These are phyloP conservation scores for Odontesthes bonariensis DNA, from an alignment of 2,113 vertebrate genomes.

Conservation along the genomic window DNA sequence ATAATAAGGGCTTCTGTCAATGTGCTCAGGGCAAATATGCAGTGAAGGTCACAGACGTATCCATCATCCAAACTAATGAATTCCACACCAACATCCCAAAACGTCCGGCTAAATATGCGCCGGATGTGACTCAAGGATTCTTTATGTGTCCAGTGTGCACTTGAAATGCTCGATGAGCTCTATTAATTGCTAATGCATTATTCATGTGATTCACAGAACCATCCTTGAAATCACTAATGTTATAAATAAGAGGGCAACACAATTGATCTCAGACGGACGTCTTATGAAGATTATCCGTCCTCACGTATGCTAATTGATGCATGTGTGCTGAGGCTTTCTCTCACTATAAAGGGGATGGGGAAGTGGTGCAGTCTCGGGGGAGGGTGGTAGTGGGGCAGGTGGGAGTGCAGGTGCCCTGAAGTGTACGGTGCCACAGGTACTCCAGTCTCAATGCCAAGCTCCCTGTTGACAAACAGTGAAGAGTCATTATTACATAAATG, in stretches of 20 bases:
- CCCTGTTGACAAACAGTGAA: conserved; percentile 82
- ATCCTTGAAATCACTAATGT: conserved; percentile 73
- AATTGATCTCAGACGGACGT: conserved; percentile 69
- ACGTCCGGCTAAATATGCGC: conserved; percentile 5
- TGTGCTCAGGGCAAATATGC: conserved; percentile 18
- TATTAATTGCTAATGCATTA: conserved; percentile 77
- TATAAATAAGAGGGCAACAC: conserved; percentile 60
- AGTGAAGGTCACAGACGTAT: conserved; percentile 27
- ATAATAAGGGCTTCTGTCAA: background rate
- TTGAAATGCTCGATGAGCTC: conserved; percentile 68
- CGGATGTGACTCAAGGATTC: conserved; percentile 42
- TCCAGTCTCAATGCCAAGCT: conserved; percentile 96
- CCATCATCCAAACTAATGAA: conserved; percentile 18
- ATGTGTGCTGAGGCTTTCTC: conserved; percentile 46
- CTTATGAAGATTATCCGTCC: conserved; percentile 52
- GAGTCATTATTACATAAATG: background rate
- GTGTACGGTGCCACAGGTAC: conserved; percentile 94
- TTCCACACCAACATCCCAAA: conserved; percentile 18
- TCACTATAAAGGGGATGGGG: conserved; percentile 97
- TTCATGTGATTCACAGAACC: conserved; percentile 73
- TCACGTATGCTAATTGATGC: conserved; percentile 72
- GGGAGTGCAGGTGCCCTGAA: conserved; percentile 94
- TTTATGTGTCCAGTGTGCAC: conserved; percentile 61
- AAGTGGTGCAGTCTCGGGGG: conserved; percentile 97
- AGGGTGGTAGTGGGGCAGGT: conserved; percentile 95